Conservation (phyloP, 2,113 vertebrate genomes). For the Mungos mungo region DNA sequence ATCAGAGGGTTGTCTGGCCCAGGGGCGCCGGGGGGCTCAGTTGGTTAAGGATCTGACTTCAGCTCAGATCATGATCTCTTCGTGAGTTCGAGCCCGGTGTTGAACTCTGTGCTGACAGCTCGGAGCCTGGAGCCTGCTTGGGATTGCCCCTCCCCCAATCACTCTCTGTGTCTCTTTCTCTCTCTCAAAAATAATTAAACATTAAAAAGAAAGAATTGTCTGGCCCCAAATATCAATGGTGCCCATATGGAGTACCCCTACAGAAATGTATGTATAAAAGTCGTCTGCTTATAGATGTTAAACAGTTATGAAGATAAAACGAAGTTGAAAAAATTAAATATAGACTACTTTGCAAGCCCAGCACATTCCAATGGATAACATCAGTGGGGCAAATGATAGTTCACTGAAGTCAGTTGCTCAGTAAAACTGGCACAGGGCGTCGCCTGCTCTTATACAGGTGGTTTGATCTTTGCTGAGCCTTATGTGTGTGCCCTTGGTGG, state of each 20-base stretch:
- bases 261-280: not conserved
- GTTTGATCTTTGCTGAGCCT: not conserved
- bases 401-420: not conserved
- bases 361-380: not conserved
- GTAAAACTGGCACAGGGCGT: not conserved
- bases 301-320: not conserved
- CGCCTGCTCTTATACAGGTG: not conserved
- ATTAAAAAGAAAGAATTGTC: not conserved
- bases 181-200: no score
- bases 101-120: no score
- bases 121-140: no score
- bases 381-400: not conserved
- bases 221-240: not conserved
- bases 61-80: no score
- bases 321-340: not conserved
- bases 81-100: no score
- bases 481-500: not conserved
- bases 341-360: not conserved
- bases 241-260: not conserved
- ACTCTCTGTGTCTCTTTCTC: no score
- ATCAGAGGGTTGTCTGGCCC: not conserved
- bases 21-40: no score
- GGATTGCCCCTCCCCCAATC: no score
- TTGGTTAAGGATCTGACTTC: no score
- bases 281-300: not conserved